Percentiles rank a stretch among this genome's conserved stretches.
These are phyloP conservation scores for Hippocampus abdominalis DNA, from an alignment of 2,113 vertebrate species.

Conservation along the genomic window DNA sequence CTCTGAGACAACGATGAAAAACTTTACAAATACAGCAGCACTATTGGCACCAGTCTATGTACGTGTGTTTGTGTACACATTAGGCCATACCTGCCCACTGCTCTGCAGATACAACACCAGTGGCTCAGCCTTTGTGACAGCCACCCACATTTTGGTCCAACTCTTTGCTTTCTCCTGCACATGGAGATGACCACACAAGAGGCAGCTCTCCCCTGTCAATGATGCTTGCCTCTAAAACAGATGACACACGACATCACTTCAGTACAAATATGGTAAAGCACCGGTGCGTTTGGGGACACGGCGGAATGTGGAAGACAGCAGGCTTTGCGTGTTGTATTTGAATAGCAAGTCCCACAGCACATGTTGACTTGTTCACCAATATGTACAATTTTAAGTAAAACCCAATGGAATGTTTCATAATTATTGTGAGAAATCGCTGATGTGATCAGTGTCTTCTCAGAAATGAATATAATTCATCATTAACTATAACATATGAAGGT, in stretches of 20 bases:
- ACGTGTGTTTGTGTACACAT: too few species aligned
- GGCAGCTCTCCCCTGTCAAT: constrained; percentile 70
- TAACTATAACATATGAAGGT: too few species aligned
- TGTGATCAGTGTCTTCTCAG: too few species aligned
- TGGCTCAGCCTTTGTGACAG: constrained; percentile 78
- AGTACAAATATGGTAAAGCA: not conserved
- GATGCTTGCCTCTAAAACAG: constrained; percentile 73
- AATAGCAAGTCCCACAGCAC: not conserved
- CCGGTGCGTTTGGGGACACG: too few species aligned
- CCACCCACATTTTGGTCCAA: constrained; percentile 82
- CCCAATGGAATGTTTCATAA: not conserved
- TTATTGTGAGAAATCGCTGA: too few species aligned
- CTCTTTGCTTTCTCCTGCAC: constrained; percentile 81
- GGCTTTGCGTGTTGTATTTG: not conserved
- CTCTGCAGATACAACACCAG: constrained; percentile 79
- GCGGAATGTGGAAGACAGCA: too few species aligned
- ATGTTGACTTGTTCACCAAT: not conserved
- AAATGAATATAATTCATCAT: too few species aligned
- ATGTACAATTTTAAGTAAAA: not conserved
- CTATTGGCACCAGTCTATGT: not conserved
- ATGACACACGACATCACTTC: not conserved
- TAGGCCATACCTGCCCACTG: constrained; percentile 76
- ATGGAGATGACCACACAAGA: constrained; percentile 78
- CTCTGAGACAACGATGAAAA: too few species aligned
- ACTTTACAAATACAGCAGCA: too few species aligned